Evolutionary conservation across 64 coral and sea anemone species (phyloP).

Genomic region (Porites australiensis): DNA sequence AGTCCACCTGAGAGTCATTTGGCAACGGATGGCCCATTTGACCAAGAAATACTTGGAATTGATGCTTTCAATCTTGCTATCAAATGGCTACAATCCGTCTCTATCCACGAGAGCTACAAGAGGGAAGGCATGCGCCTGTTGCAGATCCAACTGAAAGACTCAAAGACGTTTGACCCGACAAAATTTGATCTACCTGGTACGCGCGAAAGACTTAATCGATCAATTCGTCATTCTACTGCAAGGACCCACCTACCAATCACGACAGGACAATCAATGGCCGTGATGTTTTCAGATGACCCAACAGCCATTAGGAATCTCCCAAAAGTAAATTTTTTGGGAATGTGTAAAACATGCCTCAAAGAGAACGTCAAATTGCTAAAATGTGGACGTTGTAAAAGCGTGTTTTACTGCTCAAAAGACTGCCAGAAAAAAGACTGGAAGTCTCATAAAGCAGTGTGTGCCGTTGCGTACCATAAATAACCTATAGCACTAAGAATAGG

Average conservation of each 20-base stretch:
- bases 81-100: slow-evolving; percentile 5
- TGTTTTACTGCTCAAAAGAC: slow-evolving; percentile 10
- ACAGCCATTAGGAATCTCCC: neutral
- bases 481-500: too few relatives aligned
- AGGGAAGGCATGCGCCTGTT: neutral
- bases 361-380: neutral
- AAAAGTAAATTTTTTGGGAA: neutral
- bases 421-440: slow-evolving; percentile 38
- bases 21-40: slow-evolving; percentile 12
- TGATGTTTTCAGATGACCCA: neutral
- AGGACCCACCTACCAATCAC: neutral
- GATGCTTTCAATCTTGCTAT: slow-evolving; percentile 22
- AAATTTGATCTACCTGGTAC: neutral
- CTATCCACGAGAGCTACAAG: slow-evolving; percentile 19
- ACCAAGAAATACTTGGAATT: neutral
- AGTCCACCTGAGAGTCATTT: neutral
- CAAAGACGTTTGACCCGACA: neutral
- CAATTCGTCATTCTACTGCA: neutral
- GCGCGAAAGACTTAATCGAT: neutral
- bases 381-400: slow-evolving; percentile 18
- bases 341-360: neutral
- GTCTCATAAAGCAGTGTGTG: slow-evolving; percentile 30
- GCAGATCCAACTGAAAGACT: neutral
- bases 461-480: neutral
- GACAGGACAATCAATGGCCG: neutral